These are phyloP conservation scores for Papilio demoleus DNA, from an alignment of 2,888 invertebrate genomes.

Conservation along the genomic window DNA sequence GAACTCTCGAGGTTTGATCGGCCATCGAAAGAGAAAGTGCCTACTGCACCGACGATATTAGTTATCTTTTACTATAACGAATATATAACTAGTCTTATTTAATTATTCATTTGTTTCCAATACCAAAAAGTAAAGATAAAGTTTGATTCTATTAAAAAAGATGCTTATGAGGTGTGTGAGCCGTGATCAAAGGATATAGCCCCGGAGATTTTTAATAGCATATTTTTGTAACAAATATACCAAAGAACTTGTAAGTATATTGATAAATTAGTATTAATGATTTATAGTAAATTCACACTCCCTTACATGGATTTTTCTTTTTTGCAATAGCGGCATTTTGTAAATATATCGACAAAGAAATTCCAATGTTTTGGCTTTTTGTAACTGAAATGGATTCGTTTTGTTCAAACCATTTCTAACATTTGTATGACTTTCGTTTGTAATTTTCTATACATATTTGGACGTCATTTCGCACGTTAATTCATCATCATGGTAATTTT, in stretches of 20 bases:
- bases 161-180: too few species aligned
- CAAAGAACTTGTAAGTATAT: neutral
- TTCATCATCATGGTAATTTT: too few species aligned
- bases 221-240: too few species aligned
- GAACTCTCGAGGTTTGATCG: slow-evolving; percentile 1
- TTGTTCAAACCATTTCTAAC: neutral
- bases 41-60: neutral
- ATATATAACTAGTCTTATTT: neutral
- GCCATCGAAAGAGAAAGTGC: slow-evolving; percentile 19
- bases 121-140: neutral
- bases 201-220: too few species aligned
- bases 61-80: neutral
- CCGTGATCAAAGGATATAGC: too few species aligned
- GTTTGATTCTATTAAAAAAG: too few species aligned
- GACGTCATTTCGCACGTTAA: neutral
- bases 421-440: neutral
- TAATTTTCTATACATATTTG: neutral
- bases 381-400: slow-evolving; percentile 20
- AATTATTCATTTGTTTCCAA: neutral
- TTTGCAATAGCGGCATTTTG: slow-evolving; percentile 2
- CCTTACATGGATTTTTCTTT: slow-evolving; percentile 19
- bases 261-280: neutral
- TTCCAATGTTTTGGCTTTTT: slow-evolving; percentile 5
- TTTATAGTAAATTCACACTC: slow-evolving; percentile 13
- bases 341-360: slow-evolving; percentile 20